Evolutionary conservation across 2,797 vertebrate genomes (phyloP), one percentile per base, ranked within the genome.

Genomic region (Spizella passerina): DNA sequence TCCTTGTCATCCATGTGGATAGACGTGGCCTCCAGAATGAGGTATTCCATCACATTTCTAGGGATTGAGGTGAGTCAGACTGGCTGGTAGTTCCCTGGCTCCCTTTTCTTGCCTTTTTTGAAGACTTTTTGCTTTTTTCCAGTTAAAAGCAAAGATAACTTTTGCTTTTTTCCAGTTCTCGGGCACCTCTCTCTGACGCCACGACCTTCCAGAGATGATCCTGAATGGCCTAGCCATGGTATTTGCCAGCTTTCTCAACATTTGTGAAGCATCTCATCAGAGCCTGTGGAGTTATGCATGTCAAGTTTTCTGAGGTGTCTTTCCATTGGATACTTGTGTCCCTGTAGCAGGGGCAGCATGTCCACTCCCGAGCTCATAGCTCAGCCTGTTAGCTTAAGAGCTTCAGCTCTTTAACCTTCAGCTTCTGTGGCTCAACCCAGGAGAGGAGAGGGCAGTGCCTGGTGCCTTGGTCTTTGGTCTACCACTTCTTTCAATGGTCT

Each of bases 121-220:
- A 71, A 64, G 44, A 20, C 7, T 0, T 8, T 52, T 83, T 77
- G 12, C 18, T n/a, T 77, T 71, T 29, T 71, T 46, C 38, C 22
- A 46, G 50, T 64, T 50, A n/a, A n/a, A n/a, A n/a, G n/a, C n/a
- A n/a, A n/a, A n/a, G n/a, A n/a, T n/a, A n/a, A 27, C 3, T 8
- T 52, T 83, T 77, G 12, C 18, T n/a, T 77, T 71, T 29, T 71
- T 46, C 38, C 22, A 46, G 50, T 64, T 50, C 32, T 83, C 18
- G 20, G 30, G 8, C 10, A 7, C 23, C 26, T 83, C 24, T 34
- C 29, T 53, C 14, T 52, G 50, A 39, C n/a, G 16, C 18, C 26
- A n/a, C 0, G 0, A 21, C 26, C 44, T 64, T 83, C 64, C 29
- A 65, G 16, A 65, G 32, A 27, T n/a, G 32, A 46, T 59, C 0